Evolutionary conservation across 1,140 invertebrate genomes (phyloP).

Genomic region (Agrypnia vestita): DNA sequence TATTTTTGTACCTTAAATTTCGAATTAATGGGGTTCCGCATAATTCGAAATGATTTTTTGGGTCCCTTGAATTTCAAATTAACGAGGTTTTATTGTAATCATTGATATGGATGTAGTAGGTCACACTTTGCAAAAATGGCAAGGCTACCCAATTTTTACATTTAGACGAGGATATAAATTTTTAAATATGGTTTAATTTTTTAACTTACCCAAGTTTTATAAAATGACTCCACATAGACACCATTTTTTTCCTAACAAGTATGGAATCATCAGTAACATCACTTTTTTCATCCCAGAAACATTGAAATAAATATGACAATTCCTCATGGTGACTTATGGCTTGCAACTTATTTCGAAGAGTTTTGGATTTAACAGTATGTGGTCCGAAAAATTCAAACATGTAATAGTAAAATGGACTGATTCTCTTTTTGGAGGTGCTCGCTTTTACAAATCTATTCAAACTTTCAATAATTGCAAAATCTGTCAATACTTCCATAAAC

Average conservation of each 20-base stretch:
- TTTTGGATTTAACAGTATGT: neutral
- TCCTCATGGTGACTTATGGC: slow-evolving; percentile 26
- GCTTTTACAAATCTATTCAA: slow-evolving; percentile 21
- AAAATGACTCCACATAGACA: slow-evolving; percentile 30
- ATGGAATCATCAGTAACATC: slow-evolving; percentile 15
- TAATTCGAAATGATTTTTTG: too few relatives aligned
- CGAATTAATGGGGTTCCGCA: too few relatives aligned
- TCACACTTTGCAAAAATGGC: too few relatives aligned
- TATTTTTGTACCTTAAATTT: too few relatives aligned
- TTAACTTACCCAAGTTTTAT: slow-evolving; percentile 16
- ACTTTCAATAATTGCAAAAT: slow-evolving; percentile 20
- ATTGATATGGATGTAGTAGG: too few relatives aligned
- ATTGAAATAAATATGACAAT: slow-evolving; percentile 30
- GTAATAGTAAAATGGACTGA: slow-evolving; percentile 17
- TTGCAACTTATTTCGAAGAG: neutral
- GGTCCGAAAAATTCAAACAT: slow-evolving; percentile 21
- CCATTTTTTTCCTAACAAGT: slow-evolving; percentile 24
- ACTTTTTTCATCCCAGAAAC: neutral
- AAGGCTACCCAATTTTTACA: too few relatives aligned
- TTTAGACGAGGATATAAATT: too few relatives aligned
- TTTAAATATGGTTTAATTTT: neutral
- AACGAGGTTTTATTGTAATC: too few relatives aligned
- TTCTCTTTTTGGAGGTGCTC: neutral
- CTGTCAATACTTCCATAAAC: neutral
- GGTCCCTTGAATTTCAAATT: too few relatives aligned